Conservation (phyloP, 2,113 vertebrate genomes). For the Brevimyrus niger region DNA sequence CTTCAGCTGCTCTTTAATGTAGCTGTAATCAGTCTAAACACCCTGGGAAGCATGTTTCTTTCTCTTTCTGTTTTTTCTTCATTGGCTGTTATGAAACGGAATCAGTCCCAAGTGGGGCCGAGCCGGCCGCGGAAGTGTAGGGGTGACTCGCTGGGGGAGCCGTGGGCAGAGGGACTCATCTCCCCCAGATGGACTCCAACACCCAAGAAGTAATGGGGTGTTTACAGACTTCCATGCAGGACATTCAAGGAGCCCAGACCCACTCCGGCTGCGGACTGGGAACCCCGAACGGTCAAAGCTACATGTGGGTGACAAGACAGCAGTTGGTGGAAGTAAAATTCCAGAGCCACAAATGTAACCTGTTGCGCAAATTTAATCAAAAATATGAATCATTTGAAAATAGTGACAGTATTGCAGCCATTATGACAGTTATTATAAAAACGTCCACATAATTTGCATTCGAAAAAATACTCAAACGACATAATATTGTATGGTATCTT, state of each 20-base stretch:
- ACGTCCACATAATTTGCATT: neutral
- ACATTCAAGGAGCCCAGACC: neutral
- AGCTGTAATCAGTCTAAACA: constrained; percentile 63
- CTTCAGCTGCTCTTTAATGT: constrained; percentile 63
- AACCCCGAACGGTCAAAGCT: neutral
- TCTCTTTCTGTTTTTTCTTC: constrained; percentile 10
- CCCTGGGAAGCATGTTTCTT: constrained; percentile 48
- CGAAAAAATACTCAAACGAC: neutral
- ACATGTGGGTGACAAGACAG: constrained; percentile 24
- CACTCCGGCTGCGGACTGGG: neutral
- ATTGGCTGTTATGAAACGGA: constrained; percentile 42
- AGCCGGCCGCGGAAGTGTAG: neutral
- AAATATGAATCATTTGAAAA: constrained; percentile 6
- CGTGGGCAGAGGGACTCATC: neutral
- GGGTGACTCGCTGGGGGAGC: neutral
- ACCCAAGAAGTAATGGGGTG: neutral
- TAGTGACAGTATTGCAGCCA: neutral
- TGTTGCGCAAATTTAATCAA: neutral
- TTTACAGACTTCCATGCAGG: neutral
- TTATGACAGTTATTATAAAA: neutral
- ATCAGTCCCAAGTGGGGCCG: neutral
- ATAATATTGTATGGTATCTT: neutral
- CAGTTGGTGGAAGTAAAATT: neutral
- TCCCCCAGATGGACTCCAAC: neutral
- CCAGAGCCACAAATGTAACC: neutral